Base-by-base conservation (phyloP, 2,797 vertebrate species). In the Gambusia yucatana region DNA sequence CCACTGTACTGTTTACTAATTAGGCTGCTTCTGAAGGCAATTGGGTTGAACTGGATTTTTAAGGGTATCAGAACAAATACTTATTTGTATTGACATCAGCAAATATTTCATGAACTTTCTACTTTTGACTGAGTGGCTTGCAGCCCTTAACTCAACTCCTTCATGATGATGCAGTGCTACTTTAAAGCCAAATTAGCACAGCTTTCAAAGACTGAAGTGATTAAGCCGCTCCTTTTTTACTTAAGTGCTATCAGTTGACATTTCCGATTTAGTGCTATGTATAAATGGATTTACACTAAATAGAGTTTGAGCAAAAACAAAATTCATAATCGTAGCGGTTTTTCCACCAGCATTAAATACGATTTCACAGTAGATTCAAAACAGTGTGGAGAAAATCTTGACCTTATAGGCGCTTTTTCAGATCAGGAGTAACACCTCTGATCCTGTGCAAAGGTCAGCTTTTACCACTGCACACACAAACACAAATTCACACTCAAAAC, bases 371-470 rank as follows among this genome's bases (percentile, higher is more conserved):
- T 17, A 72, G 73, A 43, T 77, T 76, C 44, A 82, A 57, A 1
- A n/a, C 25, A 65, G 44, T 16, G 20, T 61, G 1, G 6, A 13
- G n/a, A 33, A 22, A 73, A 63, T 36, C 28, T 41, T 11, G 65
- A 72, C 75, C 65, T 65, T 1, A 13, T 25, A 28, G 71, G 14
- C 20, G 73, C 46, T 65, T 61, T 87, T 81, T 73, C 11, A 0
- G 79, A 81, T 70, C 46, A 75, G 39, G 69, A 81, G 74, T 16
- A 47, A 52, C 67, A 73, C 75, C 61, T 74, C 75, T 82, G 82
- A 91, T 88, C 85, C 86, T 3, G 71, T 13, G 61, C 78, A 82
- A 76, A 82, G 86, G 89, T 90, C 85, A 86, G 86, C 82, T 79
- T 87, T 85, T 80, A 76, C 79, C 10, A 83, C 61, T 57, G 3